phyloP scores from a whole-genome alignment of 2,113 vertebrate genomes.

The Nansenia antarctica region DNA sequence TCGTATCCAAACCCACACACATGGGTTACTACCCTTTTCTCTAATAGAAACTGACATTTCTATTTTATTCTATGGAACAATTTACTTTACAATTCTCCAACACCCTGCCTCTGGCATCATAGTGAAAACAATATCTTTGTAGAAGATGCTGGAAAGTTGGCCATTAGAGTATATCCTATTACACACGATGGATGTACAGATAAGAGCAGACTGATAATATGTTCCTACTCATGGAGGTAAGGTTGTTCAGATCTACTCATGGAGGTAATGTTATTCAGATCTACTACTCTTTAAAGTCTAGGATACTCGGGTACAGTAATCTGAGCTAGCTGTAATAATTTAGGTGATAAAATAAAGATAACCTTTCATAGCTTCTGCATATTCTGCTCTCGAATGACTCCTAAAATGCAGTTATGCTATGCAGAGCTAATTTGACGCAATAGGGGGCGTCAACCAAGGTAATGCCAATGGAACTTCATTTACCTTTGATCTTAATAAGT shows the following conservation, averaged over 20 bases:
- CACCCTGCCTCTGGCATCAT: background rate
- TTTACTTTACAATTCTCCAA: background rate
- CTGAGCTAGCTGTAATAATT: too few relatives aligned
- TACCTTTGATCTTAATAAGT: constrained; percentile 7
- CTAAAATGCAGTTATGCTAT: constrained; percentile 18
- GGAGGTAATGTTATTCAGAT: background rate
- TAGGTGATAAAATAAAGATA: too few relatives aligned
- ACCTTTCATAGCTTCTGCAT: background rate
- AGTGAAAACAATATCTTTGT: background rate
- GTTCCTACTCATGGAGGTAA: background rate
- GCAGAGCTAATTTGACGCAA: background rate
- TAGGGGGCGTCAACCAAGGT: constrained; percentile 17
- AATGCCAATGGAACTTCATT: constrained; percentile 1
- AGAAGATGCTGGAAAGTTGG: background rate
- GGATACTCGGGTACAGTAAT: too few relatives aligned
- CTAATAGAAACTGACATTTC: background rate
- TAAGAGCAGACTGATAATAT: background rate
- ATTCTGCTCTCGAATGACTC: constrained; percentile 1
- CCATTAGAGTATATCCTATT: background rate
- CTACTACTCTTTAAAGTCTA: too few relatives aligned
- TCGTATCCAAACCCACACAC: background rate
- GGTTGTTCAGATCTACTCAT: background rate
- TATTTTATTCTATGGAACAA: constrained; percentile 4
- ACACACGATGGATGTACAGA: background rate
- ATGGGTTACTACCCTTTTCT: background rate